Conservation (phyloP, 2,888 invertebrate genomes). For the Archips crataeganus region DNA sequence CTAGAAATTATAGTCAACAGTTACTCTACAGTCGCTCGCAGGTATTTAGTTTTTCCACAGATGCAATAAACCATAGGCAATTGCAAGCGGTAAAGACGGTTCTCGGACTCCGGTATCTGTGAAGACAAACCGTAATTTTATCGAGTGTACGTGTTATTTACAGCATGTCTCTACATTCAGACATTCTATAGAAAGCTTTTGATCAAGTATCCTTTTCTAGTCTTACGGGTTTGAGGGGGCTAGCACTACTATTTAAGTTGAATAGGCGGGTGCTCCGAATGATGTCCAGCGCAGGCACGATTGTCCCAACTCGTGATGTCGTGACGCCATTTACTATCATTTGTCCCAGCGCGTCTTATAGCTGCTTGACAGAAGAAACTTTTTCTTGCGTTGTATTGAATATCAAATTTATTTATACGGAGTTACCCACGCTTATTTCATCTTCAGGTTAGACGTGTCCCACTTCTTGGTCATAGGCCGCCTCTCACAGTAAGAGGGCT, state of each 20-base stretch:
- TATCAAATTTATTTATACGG: not conserved
- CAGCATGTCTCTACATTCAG: slow-evolving; percentile 24
- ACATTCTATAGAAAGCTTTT: slow-evolving; percentile 17
- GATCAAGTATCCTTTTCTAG: slow-evolving; percentile 17
- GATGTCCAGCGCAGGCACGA: slow-evolving; percentile 62
- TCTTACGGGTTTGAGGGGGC: slow-evolving; percentile 7
- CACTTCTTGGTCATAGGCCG: no score
- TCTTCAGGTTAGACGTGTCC: no score
- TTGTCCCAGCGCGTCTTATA: slow-evolving; percentile 30
- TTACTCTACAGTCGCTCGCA: not conserved
- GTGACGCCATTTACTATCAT: slow-evolving; percentile 50
- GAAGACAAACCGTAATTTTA: slow-evolving; percentile 40
- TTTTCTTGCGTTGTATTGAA: not conserved
- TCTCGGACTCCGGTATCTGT: slow-evolving; percentile 28
- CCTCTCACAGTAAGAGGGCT: no score
- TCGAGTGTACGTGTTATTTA: slow-evolving; percentile 36
- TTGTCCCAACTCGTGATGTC: slow-evolving; percentile 67
- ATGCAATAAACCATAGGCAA: slow-evolving; percentile 36
- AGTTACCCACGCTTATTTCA: not conserved
- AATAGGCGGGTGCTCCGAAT: slow-evolving; percentile 53
- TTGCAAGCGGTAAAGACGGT: slow-evolving; percentile 6
- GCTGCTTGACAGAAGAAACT: not conserved
- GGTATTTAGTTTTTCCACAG: slow-evolving; percentile 21
- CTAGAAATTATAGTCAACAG: no score
- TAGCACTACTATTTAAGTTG: slow-evolving; percentile 15